Evolutionary conservation across 2,113 vertebrate species (phyloP), one percentile per base, ranked within the genome.

Genomic region (Sorex araneus): DNA sequence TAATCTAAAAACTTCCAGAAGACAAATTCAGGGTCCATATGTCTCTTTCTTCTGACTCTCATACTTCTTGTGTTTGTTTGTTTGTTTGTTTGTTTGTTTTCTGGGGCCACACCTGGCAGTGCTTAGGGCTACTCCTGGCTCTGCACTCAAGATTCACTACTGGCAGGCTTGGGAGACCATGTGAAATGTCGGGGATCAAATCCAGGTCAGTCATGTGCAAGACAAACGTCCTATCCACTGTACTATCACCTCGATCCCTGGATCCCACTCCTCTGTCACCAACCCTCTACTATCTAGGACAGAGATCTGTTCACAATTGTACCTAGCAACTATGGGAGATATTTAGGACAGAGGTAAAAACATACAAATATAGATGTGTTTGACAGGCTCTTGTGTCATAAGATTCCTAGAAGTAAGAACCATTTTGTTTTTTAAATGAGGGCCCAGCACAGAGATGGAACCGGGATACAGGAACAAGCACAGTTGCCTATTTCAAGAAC

Each of bases 321-420:
- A 82, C 79, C 34, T 73, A 88, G 60, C 67, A 94, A 63, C 63
- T 75, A 79, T 84, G 89, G 70, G 54, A 73, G 47, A 74, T 32
- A 60, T 34, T 87, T 23, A 83, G 74, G 70, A 73, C 60, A 92
- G 71, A 94, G 67, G 71, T 40, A 88, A 79, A 94, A 25, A 9
- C 67, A 93, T 8, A 69, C 54, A 54, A 54, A 15, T 13, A 66
- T 27, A 73, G 19, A 75, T 32, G 6, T 57, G 85, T 45, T 47
- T 69, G 19, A 70, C 27, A 27, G 82, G 88, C 16, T 30, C 40
- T 19, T 86, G 9, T 83, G 54, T 69, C 66, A 80, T 50, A 83
- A 63, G 30, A 92, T 90, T 92, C 92, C 92, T 95, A 89, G 94
- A 95, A 96, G 45, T 73, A 92, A 30, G 40, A 11, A 28, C 54